Conservation (phyloP, 30 jellyfish, hydroid and myxozoan genomes). For the Turritopsis dohrnii region DNA sequence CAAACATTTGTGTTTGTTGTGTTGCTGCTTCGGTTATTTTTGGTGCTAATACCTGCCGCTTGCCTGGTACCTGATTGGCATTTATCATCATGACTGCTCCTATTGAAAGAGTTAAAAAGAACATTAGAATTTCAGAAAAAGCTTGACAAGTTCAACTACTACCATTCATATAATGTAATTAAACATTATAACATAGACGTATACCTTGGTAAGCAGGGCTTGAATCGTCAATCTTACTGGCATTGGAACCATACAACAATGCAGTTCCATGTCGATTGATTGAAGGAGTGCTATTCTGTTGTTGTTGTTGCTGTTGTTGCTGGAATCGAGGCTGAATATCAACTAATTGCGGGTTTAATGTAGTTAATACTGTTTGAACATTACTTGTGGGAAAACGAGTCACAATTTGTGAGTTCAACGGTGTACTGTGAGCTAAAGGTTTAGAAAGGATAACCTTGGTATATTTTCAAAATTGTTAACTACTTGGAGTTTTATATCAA, state of each 20-base stretch:
- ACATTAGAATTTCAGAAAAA: no score
- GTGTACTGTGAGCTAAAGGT: constrained; percentile 3
- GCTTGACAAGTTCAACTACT: no score
- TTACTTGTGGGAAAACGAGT: neutral
- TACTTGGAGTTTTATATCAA: no score
- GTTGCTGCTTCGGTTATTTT: neutral
- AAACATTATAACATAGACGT: neutral
- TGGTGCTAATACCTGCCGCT: constrained; percentile 2
- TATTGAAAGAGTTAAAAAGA: neutral
- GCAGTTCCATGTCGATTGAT: constrained; percentile 1
- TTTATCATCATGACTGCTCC: constrained; percentile 19
- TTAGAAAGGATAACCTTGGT: neutral
- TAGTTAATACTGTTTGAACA: neutral
- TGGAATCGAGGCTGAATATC: neutral
- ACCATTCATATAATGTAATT: no score
- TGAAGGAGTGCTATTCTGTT: neutral
- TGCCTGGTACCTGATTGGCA: constrained; percentile 1
- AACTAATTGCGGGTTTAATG: neutral
- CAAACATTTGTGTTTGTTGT: constrained; percentile 20
- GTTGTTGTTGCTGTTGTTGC: neutral
- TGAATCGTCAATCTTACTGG: neutral
- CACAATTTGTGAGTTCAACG: neutral
- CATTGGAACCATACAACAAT: neutral
- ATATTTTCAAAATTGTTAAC: no score
- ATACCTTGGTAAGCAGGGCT: neutral